Percentiles rank a stretch among this genome's conserved stretches.
Evolutionary conservation across 2,888 invertebrate genomes (phyloP).

Genomic region (Eutolmus rufibarbis): DNA sequence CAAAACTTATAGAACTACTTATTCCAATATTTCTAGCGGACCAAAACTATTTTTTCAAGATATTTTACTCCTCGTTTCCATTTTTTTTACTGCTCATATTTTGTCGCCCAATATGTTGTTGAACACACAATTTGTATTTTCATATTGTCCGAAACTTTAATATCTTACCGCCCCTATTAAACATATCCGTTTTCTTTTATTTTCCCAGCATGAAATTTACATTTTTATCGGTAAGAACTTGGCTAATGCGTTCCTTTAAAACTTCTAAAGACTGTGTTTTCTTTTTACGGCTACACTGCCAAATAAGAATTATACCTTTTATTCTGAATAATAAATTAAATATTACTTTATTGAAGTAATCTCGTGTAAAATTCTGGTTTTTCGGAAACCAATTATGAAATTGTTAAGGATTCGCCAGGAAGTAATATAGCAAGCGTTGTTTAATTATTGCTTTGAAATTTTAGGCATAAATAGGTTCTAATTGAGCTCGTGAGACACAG

Average conservation of each 20-base stretch:
- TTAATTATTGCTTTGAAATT: background rate
- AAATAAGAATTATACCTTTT: background rate
- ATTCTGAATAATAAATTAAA: background rate
- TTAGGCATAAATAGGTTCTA: background rate
- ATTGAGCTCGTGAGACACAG: background rate
- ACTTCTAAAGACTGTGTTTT: background rate
- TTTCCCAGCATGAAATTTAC: too few relatives aligned
- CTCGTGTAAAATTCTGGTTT: background rate
- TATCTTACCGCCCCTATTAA: too few relatives aligned
- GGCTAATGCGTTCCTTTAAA: background rate
- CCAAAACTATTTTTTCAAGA: too few relatives aligned
- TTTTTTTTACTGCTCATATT: too few relatives aligned
- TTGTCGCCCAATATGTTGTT: too few relatives aligned
- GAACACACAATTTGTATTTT: too few relatives aligned
- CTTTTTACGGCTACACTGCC: background rate
- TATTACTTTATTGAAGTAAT: background rate
- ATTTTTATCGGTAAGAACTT: too few relatives aligned
- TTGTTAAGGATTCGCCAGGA: background rate
- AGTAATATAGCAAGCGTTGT: background rate
- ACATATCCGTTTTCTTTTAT: too few relatives aligned
- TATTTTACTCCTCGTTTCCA: too few relatives aligned
- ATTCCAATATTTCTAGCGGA: too few relatives aligned
- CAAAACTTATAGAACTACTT: too few relatives aligned
- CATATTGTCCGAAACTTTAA: too few relatives aligned
- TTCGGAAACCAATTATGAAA: background rate